Evolutionary conservation across 2,888 invertebrate genomes (phyloP).

Genomic region (Stratiomys singularior): DNA sequence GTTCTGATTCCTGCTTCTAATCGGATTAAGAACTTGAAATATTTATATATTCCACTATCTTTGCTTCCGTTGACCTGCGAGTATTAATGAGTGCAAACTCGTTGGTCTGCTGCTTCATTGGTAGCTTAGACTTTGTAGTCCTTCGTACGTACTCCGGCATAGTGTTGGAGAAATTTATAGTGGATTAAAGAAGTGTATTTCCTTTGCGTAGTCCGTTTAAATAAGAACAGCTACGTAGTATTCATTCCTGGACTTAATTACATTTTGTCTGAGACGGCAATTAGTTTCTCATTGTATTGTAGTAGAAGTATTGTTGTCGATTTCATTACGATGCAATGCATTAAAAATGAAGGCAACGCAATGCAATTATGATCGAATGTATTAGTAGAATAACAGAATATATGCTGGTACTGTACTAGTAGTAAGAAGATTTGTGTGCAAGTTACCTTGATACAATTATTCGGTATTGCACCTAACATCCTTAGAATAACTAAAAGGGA

Average conservation of each 20-base stretch:
- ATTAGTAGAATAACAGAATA: no score
- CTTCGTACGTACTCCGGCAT: neutral
- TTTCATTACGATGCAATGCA: neutral
- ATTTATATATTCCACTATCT: conserved; percentile 34
- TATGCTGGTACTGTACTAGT: no score
- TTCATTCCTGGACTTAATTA: neutral
- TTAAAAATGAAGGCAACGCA: neutral
- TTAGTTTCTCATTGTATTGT: neutral
- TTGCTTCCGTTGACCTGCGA: conserved; percentile 23
- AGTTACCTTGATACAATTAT: no score
- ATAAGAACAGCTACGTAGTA: neutral
- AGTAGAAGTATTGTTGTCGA: neutral
- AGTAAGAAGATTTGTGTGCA: no score
- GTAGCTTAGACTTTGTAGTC: neutral
- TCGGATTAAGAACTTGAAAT: conserved; percentile 37
- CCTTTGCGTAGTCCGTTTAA: neutral
- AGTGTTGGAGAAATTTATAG: conserved; percentile 4
- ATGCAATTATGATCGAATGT: neutral
- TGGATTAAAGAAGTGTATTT: conserved; percentile 4
- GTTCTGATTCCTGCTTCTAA: conserved; percentile 24
- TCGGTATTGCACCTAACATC: no score
- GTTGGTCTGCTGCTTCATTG: neutral
- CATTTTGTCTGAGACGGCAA: conserved; percentile 2
- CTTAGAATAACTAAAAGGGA: no score
- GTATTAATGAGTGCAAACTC: conserved; percentile 29